Evolutionary conservation across 2,888 invertebrate species (phyloP).

Genomic region (Phorcus lineatus): DNA sequence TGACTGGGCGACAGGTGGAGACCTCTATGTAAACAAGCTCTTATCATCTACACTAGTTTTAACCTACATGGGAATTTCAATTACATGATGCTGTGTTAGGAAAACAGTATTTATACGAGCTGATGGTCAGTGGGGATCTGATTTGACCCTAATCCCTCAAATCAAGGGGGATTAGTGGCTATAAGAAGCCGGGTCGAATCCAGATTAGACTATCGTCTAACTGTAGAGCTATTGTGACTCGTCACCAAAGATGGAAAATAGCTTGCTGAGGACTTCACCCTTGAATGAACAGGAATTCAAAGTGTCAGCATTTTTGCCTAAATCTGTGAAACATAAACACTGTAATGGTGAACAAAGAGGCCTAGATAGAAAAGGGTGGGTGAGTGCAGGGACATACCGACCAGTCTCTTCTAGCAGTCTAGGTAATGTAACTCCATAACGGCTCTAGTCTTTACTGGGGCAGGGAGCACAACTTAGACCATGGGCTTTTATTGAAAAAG

Average conservation of each 20-base stretch:
- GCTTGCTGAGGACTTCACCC: not conserved
- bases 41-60: not conserved
- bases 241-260: not conserved
- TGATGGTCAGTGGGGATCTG: not conserved
- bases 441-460: no score
- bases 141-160: not conserved
- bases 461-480: no score
- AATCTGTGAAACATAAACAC: slow-evolving; percentile 13
- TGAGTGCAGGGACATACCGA: not conserved
- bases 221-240: not conserved
- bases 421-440: no score
- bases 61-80: not conserved
- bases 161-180: no score
- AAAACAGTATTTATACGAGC: slow-evolving; percentile 1
- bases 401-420: no score
- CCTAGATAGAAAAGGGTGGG: not conserved
- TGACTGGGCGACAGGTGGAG: not conserved
- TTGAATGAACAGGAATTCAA: slow-evolving; percentile 1
- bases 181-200: no score
- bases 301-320: slow-evolving; percentile 6
- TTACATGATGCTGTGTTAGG: slow-evolving; percentile 1
- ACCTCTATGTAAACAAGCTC: not conserved
- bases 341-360: not conserved
- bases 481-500: no score
- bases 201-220: no score